These are phyloP conservation scores for Gymnocheta viridis DNA, from an alignment of 2,888 invertebrate species.

Conservation along the genomic window DNA sequence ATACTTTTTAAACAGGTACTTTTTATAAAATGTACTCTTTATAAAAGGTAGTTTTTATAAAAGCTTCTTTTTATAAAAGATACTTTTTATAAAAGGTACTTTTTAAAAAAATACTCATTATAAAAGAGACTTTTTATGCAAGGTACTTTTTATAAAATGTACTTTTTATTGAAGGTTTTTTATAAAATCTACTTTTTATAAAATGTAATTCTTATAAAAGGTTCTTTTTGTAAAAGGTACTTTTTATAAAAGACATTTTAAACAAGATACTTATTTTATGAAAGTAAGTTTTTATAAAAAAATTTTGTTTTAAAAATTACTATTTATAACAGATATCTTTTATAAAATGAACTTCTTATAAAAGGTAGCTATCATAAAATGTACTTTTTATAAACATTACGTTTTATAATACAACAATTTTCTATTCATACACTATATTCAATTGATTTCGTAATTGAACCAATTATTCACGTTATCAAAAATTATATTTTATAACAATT, in stretches of 20 bases:
- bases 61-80: no score
- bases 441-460: no score
- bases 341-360: background rate
- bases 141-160: background rate
- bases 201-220: background rate
- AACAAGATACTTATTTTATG: no score
- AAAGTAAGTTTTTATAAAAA: no score
- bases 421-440: no score
- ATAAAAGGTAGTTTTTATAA: background rate
- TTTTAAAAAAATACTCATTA: background rate
- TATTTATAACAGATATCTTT: background rate
- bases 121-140: background rate
- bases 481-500: no score
- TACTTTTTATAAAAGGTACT: background rate
- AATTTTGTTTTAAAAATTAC: no score
- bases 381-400: background rate
- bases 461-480: no score
- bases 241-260: background rate
- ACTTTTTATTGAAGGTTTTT: no score
- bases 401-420: background rate
- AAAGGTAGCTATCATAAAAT: background rate
- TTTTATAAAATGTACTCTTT: background rate
- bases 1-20: no score
- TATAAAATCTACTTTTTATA: background rate
- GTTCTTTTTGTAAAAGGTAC: background rate